These are phyloP conservation scores for Hiodon tergisus DNA, from an alignment of 2,113 vertebrate genomes.

Conservation along the genomic window DNA sequence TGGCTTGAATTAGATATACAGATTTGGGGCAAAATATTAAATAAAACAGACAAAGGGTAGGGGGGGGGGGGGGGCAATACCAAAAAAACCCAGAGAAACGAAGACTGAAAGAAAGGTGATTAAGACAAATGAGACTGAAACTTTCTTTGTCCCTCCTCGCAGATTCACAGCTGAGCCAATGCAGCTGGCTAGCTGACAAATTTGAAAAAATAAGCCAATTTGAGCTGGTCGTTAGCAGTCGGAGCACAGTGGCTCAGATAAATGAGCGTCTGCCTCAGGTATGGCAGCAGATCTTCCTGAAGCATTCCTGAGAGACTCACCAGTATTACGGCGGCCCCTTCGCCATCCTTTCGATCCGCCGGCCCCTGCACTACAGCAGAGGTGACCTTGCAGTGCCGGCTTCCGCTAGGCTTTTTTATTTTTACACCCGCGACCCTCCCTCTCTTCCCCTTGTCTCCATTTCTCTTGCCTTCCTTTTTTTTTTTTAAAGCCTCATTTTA, in stretches of 20 bases:
- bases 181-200: slow-evolving; percentile 83
- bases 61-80: background rate
- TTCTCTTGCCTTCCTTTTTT: slow-evolving; percentile 26
- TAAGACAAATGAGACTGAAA: slow-evolving; percentile 76
- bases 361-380: slow-evolving; percentile 55
- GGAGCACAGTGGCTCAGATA: slow-evolving; percentile 65
- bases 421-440: slow-evolving; percentile 54
- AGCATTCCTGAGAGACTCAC: slow-evolving; percentile 64
- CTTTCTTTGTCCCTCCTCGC: slow-evolving; percentile 70
- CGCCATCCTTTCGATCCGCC: slow-evolving; percentile 63
- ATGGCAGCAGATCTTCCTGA: slow-evolving; percentile 72
- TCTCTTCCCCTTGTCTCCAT: slow-evolving; percentile 41
- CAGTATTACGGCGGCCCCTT: slow-evolving; percentile 54
- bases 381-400: slow-evolving; percentile 69
- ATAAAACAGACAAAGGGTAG: background rate
- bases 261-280: slow-evolving; percentile 77
- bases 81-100: slow-evolving; percentile 13
- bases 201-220: slow-evolving; percentile 90
- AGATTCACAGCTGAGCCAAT: slow-evolving; percentile 74
- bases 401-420: slow-evolving; percentile 59
- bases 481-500: slow-evolving; percentile 52
- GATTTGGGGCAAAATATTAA: background rate
- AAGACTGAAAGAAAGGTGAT: slow-evolving; percentile 48
- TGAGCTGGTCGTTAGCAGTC: slow-evolving; percentile 82
- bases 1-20: slow-evolving; percentile 1